Evolutionary conservation across 2,888 invertebrate species (phyloP).

Genomic region (Megamerina dolium): DNA sequence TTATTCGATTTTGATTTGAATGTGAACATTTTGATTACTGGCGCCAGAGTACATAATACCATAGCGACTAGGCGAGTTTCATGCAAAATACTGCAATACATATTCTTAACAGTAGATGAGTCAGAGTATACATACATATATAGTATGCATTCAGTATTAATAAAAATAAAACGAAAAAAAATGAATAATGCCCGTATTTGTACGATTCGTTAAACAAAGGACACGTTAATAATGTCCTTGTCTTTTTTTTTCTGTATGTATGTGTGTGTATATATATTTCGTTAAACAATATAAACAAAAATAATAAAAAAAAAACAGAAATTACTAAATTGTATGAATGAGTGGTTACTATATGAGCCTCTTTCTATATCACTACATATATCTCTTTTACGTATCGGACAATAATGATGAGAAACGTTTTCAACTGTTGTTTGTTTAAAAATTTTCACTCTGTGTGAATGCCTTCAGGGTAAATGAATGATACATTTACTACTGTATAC

Average conservation of each 20-base stretch:
- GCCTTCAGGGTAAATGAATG: conserved; percentile 20
- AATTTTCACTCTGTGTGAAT: conserved; percentile 24
- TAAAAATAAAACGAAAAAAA: no score
- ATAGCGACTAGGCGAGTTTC: no score
- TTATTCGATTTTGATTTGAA: no score
- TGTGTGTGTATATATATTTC: background rate
- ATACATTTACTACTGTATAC: no score
- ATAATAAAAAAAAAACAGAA: conserved; percentile 9
- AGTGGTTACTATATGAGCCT: conserved; percentile 15
- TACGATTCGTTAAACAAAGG: conserved; percentile 51
- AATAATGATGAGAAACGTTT: conserved; percentile 25
- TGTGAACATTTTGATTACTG: no score
- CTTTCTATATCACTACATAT: no score
- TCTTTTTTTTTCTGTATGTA: conserved; percentile 4
- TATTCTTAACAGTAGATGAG: no score
- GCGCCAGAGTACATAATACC: no score
- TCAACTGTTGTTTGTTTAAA: conserved; percentile 38
- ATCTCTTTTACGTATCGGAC: conserved; percentile 8
- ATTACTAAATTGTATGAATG: conserved; percentile 16
- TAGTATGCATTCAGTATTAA: no score
- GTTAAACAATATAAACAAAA: conserved; percentile 7
- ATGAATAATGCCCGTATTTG: conserved; percentile 46
- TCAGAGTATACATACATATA: no score
- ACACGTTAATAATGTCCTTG: conserved; percentile 37
- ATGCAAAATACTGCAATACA: no score